A percentile compares a stretch with the other conserved stretches of the same genome.
Conservation (phyloP, 2,113 vertebrate species). For the Brienomyrus longianalis region DNA sequence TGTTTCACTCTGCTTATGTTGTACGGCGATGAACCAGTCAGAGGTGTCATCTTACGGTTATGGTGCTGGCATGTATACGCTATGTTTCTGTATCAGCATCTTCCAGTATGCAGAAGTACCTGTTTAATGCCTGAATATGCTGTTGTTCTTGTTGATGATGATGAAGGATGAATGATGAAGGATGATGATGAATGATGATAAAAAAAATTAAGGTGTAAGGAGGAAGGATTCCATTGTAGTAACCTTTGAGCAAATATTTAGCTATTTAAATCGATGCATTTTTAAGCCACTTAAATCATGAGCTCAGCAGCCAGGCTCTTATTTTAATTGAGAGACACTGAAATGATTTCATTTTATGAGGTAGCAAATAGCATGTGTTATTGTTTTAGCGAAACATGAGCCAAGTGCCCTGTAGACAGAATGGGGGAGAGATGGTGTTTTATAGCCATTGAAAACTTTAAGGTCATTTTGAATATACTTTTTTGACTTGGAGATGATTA, state of each 20-base stretch:
- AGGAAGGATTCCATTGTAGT: background rate
- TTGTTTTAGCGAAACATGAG: background rate
- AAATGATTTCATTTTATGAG: background rate
- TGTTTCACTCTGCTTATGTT: conserved; percentile 32
- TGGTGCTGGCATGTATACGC: background rate
- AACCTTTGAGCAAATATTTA: background rate
- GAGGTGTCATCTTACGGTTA: background rate
- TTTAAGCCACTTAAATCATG: background rate
- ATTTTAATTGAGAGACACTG: background rate
- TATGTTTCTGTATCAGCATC: background rate
- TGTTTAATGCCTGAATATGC: background rate
- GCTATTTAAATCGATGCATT: background rate
- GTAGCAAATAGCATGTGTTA: background rate
- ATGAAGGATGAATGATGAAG: background rate
- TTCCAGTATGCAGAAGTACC: background rate
- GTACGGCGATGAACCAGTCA: background rate
- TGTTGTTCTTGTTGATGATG: background rate
- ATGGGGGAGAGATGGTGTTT: background rate
- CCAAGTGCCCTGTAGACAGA: background rate
- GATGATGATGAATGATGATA: background rate
- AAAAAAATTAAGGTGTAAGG: background rate
- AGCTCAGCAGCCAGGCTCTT: background rate
- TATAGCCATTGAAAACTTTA: background rate
- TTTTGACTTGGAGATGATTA: background rate
- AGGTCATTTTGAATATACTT: background rate